Evolutionary conservation across 2,113 vertebrate species (phyloP).

Genomic region (Caretta caretta): DNA sequence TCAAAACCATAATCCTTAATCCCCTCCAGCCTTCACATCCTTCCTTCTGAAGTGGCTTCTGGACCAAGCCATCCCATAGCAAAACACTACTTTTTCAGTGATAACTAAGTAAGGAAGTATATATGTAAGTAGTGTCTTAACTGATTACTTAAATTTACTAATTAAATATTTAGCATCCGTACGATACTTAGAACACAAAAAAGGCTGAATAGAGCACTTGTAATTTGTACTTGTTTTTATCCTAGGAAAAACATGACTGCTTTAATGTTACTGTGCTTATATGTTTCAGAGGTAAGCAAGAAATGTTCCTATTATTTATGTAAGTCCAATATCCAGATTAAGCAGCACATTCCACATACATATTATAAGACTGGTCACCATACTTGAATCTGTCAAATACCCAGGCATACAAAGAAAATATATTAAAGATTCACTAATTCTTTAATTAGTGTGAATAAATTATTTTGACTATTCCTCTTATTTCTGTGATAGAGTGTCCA

Average conservation of each 20-base stretch:
- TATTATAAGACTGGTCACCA: neutral
- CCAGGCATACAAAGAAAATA: neutral
- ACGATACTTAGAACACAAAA: fast-evolving
- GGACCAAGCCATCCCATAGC: fast-evolving
- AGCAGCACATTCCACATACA: neutral
- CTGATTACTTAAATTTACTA: neutral
- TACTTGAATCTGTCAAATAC: neutral
- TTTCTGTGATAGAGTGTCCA: neutral
- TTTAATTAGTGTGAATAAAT: neutral
- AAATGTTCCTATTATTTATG: neutral
- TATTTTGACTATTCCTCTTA: neutral
- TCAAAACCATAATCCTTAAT: neutral
- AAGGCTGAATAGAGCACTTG: neutral
- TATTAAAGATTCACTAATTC: neutral
- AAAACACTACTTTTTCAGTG: neutral
- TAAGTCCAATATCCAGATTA: neutral
- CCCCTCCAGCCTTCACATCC: neutral
- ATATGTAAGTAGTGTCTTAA: neutral
- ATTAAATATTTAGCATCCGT: neutral
- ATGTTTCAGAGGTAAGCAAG: neutral
- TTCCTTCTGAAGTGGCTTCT: neutral
- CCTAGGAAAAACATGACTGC: neutral
- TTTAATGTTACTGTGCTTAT: neutral
- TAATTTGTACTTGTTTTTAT: neutral
- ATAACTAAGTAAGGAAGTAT: neutral